Conservation (phyloP, 2,113 vertebrate genomes). For the Apodemus sylvaticus region DNA sequence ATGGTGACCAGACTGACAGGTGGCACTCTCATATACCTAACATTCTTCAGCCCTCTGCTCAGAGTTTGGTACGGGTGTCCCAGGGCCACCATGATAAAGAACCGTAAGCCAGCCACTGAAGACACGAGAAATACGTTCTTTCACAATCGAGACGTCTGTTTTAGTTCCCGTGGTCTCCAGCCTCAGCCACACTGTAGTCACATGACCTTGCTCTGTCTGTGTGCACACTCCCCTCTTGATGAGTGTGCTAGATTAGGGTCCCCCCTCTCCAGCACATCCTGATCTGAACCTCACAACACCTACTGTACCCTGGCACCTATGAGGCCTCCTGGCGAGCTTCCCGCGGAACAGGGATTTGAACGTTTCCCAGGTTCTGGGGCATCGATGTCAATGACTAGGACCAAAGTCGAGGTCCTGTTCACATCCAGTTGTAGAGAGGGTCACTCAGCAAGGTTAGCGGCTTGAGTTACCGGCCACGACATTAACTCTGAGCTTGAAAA, state of each 20-base stretch:
- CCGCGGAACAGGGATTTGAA: rapidly evolving
- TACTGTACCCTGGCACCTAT: background rate
- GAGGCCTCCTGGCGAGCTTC: background rate
- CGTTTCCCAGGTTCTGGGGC: background rate
- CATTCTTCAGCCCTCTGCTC: rapidly evolving
- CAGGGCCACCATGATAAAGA: background rate
- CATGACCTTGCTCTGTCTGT: background rate
- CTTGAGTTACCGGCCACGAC: background rate
- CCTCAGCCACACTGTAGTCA: background rate
- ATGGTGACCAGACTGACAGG: background rate
- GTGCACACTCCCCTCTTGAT: background rate
- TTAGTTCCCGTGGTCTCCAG: background rate
- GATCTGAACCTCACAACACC: background rate
- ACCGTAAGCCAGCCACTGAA: too few relatives aligned
- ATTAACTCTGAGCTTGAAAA: background rate
- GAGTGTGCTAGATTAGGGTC: too few relatives aligned
- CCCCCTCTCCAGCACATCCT: background rate
- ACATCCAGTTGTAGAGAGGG: background rate
- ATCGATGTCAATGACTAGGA: rapidly evolving
- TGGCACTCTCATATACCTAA: background rate
- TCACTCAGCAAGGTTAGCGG: background rate
- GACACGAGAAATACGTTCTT: background rate
- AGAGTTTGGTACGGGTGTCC: background rate
- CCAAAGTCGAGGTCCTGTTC: background rate
- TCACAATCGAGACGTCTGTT: background rate